Evolutionary conservation across 2,888 invertebrate genomes (phyloP).

Genomic region (Nebria salina): DNA sequence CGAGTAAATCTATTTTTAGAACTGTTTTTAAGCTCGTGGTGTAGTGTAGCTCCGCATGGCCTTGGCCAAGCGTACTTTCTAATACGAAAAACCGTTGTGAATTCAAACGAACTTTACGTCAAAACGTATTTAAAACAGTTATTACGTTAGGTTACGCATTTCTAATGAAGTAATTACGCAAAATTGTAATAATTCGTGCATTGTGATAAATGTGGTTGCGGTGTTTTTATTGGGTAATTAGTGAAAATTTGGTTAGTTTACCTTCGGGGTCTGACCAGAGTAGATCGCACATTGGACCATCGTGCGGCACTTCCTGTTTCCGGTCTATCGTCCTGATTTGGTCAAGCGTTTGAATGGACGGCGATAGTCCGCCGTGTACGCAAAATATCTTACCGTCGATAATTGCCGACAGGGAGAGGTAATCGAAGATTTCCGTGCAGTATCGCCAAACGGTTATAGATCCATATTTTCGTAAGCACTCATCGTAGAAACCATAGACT

Average conservation of each 20-base stretch:
- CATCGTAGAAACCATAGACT: slow-evolving; percentile 99
- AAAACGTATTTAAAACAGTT: too few species aligned
- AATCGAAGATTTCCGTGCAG: slow-evolving; percentile 99
- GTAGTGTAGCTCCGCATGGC: too few species aligned
- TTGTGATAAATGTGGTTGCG: too few species aligned
- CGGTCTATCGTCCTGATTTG: slow-evolving; percentile 98
- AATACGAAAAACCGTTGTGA: too few species aligned
- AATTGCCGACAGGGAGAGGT: slow-evolving; percentile 94
- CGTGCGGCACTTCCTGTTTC: slow-evolving; percentile 98
- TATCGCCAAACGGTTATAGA: slow-evolving; percentile 99
- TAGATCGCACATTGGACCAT: slow-evolving; percentile 99
- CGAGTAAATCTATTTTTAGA: too few species aligned
- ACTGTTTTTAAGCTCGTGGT: too few species aligned
- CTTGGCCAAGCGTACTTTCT: too few species aligned
- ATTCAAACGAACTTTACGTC: too few species aligned
- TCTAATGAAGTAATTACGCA: too few species aligned
- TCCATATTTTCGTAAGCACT: slow-evolving; percentile 98
- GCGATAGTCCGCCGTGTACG: slow-evolving; percentile 89
- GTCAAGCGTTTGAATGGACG: slow-evolving; percentile 97
- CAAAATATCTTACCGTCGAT: slow-evolving; percentile 99
- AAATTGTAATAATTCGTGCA: too few species aligned
- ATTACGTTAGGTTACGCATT: too few species aligned
- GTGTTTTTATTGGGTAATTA: neutral
- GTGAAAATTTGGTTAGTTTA: neutral
- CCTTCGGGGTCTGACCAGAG: slow-evolving; percentile 98